Evolutionary conservation across 2,113 vertebrate genomes (phyloP), one percentile per base, ranked within the genome.

Genomic region (Tupaia tana): DNA sequence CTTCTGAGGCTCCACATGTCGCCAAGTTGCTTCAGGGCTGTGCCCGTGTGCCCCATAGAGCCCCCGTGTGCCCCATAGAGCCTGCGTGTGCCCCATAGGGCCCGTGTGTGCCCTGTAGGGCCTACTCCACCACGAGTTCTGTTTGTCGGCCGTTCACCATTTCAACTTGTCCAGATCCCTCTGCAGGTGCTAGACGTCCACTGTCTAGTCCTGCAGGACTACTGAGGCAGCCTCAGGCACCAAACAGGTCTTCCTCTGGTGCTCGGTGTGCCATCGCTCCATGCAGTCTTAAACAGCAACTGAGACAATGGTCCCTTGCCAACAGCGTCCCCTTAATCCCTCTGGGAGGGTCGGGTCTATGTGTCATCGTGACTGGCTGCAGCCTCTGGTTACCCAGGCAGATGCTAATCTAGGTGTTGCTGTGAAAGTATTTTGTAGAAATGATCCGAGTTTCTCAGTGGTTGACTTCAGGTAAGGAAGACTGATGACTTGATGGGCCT

Each of bases 121-220:
- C 9, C 71, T 11, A 4, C 6, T 6, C 3, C 13, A 14, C 12
- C 29, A 8, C 7, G 2, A 6, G 11, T 29, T 15, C 8, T 2
- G 1, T 0, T 9, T 14, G 58, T 1, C 13, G n/a, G 52, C 14
- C 61, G 1, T 66, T 71, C 22, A 56, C 10, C n/a, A 4, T 34
- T 13, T 10, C 24, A 24, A 7, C 18, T 70, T 70, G 22, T 52
- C 73, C 31, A 70, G 24, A 25, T 52, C 25, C 22, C 64, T 27
- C 3, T 24, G n/a, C 22, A 5, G 8, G 15, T 13, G 1, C 9
- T 8, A 27, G 84, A 19, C 27, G 9, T 31, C 20, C 6, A 6
- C 19, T 12, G 29, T 29, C 31, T 34, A 6, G 14, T 19, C 52
- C n/a, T 2, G 0, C 54, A 24, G 63, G 22, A 58, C 70, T 20